Evolutionary conservation across 2,888 invertebrate genomes (phyloP).

Genomic region (Harpalus rubripes): DNA sequence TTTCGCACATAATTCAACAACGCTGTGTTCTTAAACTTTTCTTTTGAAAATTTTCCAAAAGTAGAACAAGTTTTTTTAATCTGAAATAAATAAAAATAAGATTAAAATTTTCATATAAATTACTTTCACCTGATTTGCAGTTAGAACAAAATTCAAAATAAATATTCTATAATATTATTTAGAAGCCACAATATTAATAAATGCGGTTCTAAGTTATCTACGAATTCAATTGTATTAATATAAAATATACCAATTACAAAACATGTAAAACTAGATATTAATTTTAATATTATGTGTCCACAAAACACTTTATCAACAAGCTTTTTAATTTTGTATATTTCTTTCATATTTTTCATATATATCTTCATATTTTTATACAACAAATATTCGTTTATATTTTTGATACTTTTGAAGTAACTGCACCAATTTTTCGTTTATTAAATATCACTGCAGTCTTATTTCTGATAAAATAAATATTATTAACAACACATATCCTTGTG

Average conservation of each 20-base stretch:
- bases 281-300: slow-evolving; percentile 5
- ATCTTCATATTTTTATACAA: too few relatives aligned
- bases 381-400: too few relatives aligned
- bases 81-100: neutral
- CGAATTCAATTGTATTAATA: neutral
- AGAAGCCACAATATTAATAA: neutral
- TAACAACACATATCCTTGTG: too few relatives aligned
- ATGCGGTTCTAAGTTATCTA: slow-evolving; percentile 4
- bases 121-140: neutral
- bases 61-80: neutral
- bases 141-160: slow-evolving; percentile 1
- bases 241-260: neutral
- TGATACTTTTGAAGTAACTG: too few relatives aligned
- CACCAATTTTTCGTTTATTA: too few relatives aligned
- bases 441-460: too few relatives aligned
- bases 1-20: slow-evolving; percentile 6
- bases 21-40: slow-evolving; percentile 5
- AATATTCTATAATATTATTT: neutral
- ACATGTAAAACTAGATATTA: neutral
- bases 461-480: too few relatives aligned
- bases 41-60: neutral
- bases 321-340: too few relatives aligned
- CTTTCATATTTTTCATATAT: too few relatives aligned
- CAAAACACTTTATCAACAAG: slow-evolving; percentile 15
- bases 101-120: neutral